Percentiles rank a stretch among this genome's conserved stretches.
phyloP scores from a whole-genome alignment of 2,113 vertebrate species.

The Capra hircus region DNA sequence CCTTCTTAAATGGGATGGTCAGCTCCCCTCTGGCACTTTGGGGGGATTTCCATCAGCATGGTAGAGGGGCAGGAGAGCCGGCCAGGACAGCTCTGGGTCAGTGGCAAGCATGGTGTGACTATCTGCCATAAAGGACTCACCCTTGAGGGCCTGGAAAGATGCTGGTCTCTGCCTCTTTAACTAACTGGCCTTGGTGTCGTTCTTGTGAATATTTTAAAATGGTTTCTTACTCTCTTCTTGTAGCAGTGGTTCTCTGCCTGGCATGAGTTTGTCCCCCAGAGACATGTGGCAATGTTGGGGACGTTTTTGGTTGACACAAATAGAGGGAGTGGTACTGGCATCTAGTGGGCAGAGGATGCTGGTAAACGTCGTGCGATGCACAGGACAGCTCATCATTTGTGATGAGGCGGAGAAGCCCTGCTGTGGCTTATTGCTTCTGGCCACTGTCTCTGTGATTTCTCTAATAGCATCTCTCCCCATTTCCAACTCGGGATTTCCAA shows the following conservation, averaged over 20 bases:
- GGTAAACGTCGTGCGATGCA: not conserved
- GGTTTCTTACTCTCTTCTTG: not conserved
- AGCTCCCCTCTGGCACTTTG: not conserved
- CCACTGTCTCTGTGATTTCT: not conserved
- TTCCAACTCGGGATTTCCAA: not conserved
- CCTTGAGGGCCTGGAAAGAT: no score
- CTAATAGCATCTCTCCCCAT: not conserved
- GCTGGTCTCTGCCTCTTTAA: not conserved
- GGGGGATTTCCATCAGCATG: not conserved
- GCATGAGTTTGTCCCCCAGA: not conserved
- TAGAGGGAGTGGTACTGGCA: not conserved
- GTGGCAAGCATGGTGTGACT: not conserved
- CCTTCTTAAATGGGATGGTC: not conserved
- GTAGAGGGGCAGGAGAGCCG: not conserved
- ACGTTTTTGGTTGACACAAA: not conserved
- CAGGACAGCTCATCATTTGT: not conserved
- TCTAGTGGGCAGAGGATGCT: not conserved
- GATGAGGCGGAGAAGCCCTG: not conserved
- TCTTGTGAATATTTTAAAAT: not conserved
- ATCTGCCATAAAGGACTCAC: not conserved
- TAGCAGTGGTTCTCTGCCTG: not conserved
- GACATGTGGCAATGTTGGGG: not conserved
- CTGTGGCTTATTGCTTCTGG: not conserved
- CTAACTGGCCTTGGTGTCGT: not conserved
- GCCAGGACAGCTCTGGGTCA: not conserved